Evolutionary conservation across 2,797 vertebrate species (phyloP), one percentile per base, ranked within the genome.

Genomic region (Onychomys torridus): DNA sequence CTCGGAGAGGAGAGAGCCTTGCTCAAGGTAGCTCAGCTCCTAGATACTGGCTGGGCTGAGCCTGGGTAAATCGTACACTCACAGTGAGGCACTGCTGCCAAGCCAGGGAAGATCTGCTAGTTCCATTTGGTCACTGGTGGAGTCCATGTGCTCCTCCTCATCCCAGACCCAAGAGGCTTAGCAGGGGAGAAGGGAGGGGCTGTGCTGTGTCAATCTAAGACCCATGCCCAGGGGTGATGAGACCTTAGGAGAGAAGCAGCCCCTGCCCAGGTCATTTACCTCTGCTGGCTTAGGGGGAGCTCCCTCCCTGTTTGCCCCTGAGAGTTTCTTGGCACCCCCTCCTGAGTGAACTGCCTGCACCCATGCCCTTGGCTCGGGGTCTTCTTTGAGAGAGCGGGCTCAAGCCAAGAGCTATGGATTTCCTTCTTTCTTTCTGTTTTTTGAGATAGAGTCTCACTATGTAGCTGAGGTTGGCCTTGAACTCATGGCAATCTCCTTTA

Each of bases 61-160:
- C n/a, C 59, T 43, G 29, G 75, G 32, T 29, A 52, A 49, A 94
- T 29, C 69, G 29, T 73, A 82, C 43, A 78, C 12, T 29, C 57
- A 34, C 17, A 1, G 10, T 23, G n/a, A 49, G 69, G 12, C 27
- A 16, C 27, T 75, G 43, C 69, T 27, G 52, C 8, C 13, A 65
- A n/a, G 40, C 76, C 81, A 90, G 78, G 49, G 79, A 94, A 93
- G 65, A 67, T 85, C 94, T 92, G 65, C 71, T 57, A 82, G 88
- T 93, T 96, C 77, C 76, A 73, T 90, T 77, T 96, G 57, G 57
- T 97, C 97, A 95, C 55, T 83, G 82, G 89, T 83, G 37, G 55
- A 63, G 76, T 82, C 94, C 94, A 59, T 19, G 55, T 95, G 81
- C 55, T 32, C 32, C 13, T 9, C 21, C 37, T 16, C 81, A 34